These are phyloP conservation scores for Hypselothyrea guttata DNA, from an alignment of 2,888 invertebrate species.

Conservation along the genomic window DNA sequence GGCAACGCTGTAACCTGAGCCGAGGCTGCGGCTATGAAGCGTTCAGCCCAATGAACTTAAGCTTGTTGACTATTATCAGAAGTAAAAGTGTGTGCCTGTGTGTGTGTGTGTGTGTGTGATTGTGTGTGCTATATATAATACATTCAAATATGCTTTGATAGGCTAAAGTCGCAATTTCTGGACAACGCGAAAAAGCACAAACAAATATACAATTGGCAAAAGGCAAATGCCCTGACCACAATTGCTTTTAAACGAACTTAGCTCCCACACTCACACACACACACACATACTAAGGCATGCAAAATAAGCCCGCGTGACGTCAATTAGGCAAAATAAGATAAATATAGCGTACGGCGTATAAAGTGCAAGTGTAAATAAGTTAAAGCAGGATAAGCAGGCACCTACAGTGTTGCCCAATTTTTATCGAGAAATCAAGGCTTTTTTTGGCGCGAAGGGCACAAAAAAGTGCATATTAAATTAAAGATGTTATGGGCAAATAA, in stretches of 20 bases:
- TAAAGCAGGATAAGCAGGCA: conserved; percentile 9
- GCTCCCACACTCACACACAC: conserved; percentile 10
- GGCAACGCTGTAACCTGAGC: conserved; percentile 51
- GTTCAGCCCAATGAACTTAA: conserved; percentile 66
- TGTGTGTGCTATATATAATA: too few relatives aligned
- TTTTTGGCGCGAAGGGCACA: too few relatives aligned
- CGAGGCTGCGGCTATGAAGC: conserved; percentile 44
- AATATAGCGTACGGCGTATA: conserved; percentile 32
- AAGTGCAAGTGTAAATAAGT: conserved; percentile 48
- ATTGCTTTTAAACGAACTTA: conserved; percentile 51
- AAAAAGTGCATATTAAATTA: too few relatives aligned
- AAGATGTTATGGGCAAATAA: too few relatives aligned
- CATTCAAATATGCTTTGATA: conserved; percentile 38
- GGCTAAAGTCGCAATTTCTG: conserved; percentile 72
- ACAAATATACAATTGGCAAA: conserved; percentile 35
- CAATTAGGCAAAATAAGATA: conserved; percentile 60
- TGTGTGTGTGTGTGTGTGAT: too few relatives aligned
- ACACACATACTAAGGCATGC: conserved; percentile 5
- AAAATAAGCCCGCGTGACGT: conserved; percentile 57
- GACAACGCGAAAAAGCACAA: conserved; percentile 47
- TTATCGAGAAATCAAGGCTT: too few relatives aligned
- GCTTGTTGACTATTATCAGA: conserved; percentile 38
- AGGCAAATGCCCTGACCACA: conserved; percentile 67
- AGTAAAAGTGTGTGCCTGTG: too few relatives aligned
- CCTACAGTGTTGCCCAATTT: too few relatives aligned